These are phyloP conservation scores for Ctenomys sociabilis DNA, from an alignment of 2,113 vertebrate genomes.

Conservation along the genomic window DNA sequence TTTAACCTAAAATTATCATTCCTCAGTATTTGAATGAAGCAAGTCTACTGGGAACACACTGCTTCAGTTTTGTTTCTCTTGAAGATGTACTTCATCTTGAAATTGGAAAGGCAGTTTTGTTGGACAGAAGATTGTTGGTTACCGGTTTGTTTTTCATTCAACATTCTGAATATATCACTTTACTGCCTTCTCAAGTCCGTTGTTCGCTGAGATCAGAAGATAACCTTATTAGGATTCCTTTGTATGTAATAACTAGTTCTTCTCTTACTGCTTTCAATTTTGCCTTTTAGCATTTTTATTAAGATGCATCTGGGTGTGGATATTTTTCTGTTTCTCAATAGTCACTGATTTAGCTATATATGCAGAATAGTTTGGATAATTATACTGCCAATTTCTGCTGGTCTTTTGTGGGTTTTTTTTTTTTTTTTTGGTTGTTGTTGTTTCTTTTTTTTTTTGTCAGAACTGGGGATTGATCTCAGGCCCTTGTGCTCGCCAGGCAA, in stretches of 20 bases:
- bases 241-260: background rate
- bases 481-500: too few relatives aligned
- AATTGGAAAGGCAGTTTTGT: background rate
- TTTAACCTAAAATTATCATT: background rate
- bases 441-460: too few relatives aligned
- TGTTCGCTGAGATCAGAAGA: background rate
- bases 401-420: too few relatives aligned
- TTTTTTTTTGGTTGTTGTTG: too few relatives aligned
- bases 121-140: background rate
- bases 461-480: too few relatives aligned
- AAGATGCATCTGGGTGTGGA: background rate
- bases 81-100: background rate
- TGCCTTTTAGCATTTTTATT: background rate
- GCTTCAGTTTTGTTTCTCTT: background rate
- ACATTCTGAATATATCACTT: background rate
- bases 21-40: background rate
- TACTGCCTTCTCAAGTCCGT: background rate
- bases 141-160: background rate
- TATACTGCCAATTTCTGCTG: too few relatives aligned
- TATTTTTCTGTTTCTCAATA: too few relatives aligned
- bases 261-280: background rate
- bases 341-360: too few relatives aligned
- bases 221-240: background rate
- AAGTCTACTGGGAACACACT: background rate
- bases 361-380: too few relatives aligned